Percentiles rank a stretch among this genome's conserved stretches.
Evolutionary conservation across 2,888 invertebrate genomes (phyloP).

Genomic region (Hoplodrina blanda): DNA sequence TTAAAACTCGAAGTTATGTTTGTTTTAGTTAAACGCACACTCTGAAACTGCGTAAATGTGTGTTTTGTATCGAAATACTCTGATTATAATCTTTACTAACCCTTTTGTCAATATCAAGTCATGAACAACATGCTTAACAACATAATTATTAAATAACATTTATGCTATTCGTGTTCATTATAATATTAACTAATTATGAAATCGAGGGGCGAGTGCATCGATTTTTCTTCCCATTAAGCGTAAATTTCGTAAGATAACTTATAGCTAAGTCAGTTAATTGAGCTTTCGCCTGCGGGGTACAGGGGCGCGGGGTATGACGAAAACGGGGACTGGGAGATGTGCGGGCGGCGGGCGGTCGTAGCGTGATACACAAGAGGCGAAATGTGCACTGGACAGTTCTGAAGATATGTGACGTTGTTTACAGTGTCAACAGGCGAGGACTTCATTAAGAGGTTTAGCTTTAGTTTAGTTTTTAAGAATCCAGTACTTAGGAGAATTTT

Average conservation of each 20-base stretch:
- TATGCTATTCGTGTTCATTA: slow-evolving; percentile 45
- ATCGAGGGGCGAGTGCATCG: slow-evolving; percentile 19
- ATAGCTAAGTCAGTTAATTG: too few species aligned
- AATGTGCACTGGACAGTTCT: too few species aligned
- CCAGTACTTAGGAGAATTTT: neutral
- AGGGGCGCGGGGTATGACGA: too few species aligned
- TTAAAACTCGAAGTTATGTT: neutral
- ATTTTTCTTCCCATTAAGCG: neutral
- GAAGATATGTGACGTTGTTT: too few species aligned
- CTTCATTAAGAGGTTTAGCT: too few species aligned
- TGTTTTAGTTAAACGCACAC: slow-evolving; percentile 35
- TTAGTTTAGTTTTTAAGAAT: neutral
- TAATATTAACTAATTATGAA: slow-evolving; percentile 32
- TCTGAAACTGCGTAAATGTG: neutral
- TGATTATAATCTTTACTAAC: neutral
- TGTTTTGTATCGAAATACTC: neutral
- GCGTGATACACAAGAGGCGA: too few species aligned
- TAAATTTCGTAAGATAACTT: neutral
- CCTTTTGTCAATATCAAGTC: slow-evolving; percentile 1
- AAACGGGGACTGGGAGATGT: too few species aligned
- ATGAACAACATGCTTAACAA: too few species aligned
- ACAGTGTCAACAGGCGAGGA: too few species aligned
- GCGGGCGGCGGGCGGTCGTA: too few species aligned
- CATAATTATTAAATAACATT: neutral
- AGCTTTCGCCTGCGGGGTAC: too few species aligned